Percentiles rank a stretch among this genome's conserved stretches.
Conservation (phyloP, 2,113 vertebrate species). For the Romanogobio albipinnatus region DNA sequence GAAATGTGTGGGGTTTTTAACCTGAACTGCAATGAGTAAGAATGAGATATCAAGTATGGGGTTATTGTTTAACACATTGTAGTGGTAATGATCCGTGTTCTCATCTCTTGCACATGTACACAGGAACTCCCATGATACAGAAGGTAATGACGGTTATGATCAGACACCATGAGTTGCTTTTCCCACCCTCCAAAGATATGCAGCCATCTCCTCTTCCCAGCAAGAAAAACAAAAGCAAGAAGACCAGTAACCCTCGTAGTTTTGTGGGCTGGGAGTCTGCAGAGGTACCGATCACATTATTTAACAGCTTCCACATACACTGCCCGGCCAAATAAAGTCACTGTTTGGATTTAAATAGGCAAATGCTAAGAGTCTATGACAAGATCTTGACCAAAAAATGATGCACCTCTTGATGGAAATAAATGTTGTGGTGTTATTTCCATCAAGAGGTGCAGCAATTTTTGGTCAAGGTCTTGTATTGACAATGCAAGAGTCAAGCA, state of each 20-base stretch:
- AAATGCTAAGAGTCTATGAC: too few species aligned
- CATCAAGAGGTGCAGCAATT: too few species aligned
- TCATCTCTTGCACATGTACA: not conserved
- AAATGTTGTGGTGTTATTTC: too few species aligned
- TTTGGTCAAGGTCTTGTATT: too few species aligned
- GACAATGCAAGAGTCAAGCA: too few species aligned
- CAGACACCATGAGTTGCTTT: slow-evolving; percentile 85
- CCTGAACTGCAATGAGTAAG: not conserved
- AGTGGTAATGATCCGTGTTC: not conserved
- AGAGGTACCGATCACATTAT: slow-evolving; percentile 65
- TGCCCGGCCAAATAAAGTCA: too few species aligned
- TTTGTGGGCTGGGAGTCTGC: slow-evolving; percentile 93
- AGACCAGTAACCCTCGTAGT: slow-evolving; percentile 78
- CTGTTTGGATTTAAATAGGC: too few species aligned
- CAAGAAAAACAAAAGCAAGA: slow-evolving; percentile 74
- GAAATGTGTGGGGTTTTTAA: not conserved
- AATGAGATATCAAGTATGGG: not conserved
- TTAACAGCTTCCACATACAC: not conserved
- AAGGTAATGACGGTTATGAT: slow-evolving; percentile 96
- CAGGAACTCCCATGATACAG: slow-evolving; percentile 94
- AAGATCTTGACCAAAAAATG: too few species aligned
- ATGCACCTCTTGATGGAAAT: too few species aligned
- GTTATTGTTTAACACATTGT: slow-evolving; percentile 4
- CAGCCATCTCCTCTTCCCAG: slow-evolving; percentile 70
- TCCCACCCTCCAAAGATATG: slow-evolving; percentile 84